phyloP scores from a whole-genome alignment of 2,113 vertebrate genomes.

The Zosterops hypoxanthus region DNA sequence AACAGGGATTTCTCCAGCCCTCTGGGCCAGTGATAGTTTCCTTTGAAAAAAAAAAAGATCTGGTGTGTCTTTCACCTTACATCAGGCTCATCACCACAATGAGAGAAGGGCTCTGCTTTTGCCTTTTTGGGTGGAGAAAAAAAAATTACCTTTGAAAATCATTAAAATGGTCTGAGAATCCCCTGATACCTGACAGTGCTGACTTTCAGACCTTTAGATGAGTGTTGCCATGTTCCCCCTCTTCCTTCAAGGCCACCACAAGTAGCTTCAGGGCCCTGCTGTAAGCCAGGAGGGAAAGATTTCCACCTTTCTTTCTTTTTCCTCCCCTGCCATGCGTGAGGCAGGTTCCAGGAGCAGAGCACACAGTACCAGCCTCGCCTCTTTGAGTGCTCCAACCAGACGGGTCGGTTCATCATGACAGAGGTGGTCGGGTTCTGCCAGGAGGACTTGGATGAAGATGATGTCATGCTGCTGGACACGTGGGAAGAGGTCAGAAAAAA shows the following conservation, averaged over 20 bases:
- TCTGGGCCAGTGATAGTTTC: not conserved
- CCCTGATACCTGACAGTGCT: not conserved
- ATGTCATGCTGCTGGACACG: slow-evolving; percentile 90
- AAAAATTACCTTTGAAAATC: not conserved
- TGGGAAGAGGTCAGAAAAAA: slow-evolving; percentile 89
- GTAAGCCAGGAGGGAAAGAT: not conserved
- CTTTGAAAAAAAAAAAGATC: not conserved
- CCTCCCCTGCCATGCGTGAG: not conserved
- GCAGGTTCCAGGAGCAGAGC: slow-evolving; percentile 79
- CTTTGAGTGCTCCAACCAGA: slow-evolving; percentile 93
- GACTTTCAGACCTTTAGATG: not conserved
- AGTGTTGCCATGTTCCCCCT: not conserved
- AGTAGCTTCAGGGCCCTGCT: not conserved
- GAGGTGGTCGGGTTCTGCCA: slow-evolving; percentile 85
- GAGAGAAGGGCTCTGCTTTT: not conserved
- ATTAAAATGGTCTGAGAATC: not conserved
- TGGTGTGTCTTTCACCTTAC: not conserved
- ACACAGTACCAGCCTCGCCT: slow-evolving; percentile 80
- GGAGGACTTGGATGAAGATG: slow-evolving; percentile 89
- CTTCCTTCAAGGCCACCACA: not conserved
- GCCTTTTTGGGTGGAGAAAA: not conserved
- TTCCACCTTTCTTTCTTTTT: not conserved
- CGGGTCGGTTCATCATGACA: slow-evolving; percentile 83
- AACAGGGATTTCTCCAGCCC: not conserved
- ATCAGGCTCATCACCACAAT: not conserved